Percentiles rank a stretch among this genome's conserved stretches.
These are phyloP conservation scores for Chloroceryle inda DNA, from an alignment of 2,797 vertebrate genomes.

Conservation along the genomic window DNA sequence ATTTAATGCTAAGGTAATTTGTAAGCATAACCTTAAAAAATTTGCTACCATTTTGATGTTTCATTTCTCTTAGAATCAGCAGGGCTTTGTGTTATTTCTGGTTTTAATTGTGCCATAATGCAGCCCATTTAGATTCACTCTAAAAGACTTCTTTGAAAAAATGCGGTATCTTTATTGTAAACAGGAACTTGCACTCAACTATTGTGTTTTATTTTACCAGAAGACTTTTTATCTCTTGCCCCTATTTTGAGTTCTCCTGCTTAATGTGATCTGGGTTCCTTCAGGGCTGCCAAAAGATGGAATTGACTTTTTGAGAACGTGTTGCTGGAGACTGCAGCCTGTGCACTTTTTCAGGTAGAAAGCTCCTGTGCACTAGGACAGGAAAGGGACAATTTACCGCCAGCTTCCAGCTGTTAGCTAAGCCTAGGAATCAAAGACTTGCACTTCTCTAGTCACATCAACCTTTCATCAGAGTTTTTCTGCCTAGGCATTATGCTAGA, in stretches of 20 bases:
- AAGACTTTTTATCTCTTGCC: not conserved
- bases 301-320: constrained; percentile 76
- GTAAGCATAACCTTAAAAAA: constrained; percentile 60
- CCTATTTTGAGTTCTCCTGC: constrained; percentile 62
- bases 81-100: not conserved
- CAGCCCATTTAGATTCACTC: not conserved
- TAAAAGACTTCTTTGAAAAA: not conserved
- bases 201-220: not conserved
- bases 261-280: constrained; percentile 69
- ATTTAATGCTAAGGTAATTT: constrained; percentile 34
- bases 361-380: constrained; percentile 55
- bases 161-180: not conserved
- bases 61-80: constrained; percentile 59
- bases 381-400: constrained; percentile 67
- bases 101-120: constrained; percentile 3
- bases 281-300: constrained; percentile 75
- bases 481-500: not conserved
- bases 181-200: not conserved
- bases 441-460: constrained; percentile 17
- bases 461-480: not conserved
- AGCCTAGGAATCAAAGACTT: constrained; percentile 49
- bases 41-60: constrained; percentile 59
- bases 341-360: constrained; percentile 44
- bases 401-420: constrained; percentile 55
- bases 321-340: constrained; percentile 75